These are phyloP conservation scores for Pipistrellus kuhlii DNA, from an alignment of 2,797 vertebrate genomes.

Conservation along the genomic window DNA sequence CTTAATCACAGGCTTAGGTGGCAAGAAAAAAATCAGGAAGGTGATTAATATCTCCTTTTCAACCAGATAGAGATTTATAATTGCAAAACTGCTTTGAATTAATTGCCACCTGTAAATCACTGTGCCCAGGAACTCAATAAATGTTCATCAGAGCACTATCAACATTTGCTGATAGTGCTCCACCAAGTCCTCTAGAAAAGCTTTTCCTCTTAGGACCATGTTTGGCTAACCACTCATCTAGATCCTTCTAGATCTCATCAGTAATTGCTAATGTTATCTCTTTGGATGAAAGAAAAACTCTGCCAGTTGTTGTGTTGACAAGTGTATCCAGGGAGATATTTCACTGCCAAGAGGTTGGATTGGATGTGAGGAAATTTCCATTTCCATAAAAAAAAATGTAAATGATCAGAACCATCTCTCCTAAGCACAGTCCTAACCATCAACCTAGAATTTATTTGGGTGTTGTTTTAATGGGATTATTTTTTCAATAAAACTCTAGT, in stretches of 20 bases:
- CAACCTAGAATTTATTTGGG: slow-evolving; percentile 50
- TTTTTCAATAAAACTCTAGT: slow-evolving; percentile 67
- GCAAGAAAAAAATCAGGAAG: neutral
- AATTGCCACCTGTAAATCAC: neutral
- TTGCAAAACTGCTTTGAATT: neutral
- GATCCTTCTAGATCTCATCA: slow-evolving; percentile 59
- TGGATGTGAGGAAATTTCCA: slow-evolving; percentile 57
- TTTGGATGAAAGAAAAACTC: slow-evolving; percentile 57
- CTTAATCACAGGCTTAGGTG: neutral
- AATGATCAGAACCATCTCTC: slow-evolving; percentile 36
- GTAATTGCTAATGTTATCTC: slow-evolving; percentile 60
- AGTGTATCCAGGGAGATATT: slow-evolving; percentile 12
- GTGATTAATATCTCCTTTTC: neutral
- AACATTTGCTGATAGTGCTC: neutral
- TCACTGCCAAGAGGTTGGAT: slow-evolving; percentile 45
- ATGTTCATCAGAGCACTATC: neutral
- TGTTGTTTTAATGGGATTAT: slow-evolving; percentile 59
- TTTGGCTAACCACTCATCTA: neutral
- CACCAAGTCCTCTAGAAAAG: neutral
- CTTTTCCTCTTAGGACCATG: neutral
- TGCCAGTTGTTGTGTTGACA: slow-evolving; percentile 42
- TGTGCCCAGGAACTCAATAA: neutral
- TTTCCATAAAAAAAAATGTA: slow-evolving; percentile 17
- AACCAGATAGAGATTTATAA: neutral
- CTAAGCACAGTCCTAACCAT: neutral